A percentile compares a stretch with the other conserved stretches of the same genome.
These are phyloP conservation scores for Anser cygnoides DNA, from an alignment of 2,113 vertebrate species.

Conservation along the genomic window DNA sequence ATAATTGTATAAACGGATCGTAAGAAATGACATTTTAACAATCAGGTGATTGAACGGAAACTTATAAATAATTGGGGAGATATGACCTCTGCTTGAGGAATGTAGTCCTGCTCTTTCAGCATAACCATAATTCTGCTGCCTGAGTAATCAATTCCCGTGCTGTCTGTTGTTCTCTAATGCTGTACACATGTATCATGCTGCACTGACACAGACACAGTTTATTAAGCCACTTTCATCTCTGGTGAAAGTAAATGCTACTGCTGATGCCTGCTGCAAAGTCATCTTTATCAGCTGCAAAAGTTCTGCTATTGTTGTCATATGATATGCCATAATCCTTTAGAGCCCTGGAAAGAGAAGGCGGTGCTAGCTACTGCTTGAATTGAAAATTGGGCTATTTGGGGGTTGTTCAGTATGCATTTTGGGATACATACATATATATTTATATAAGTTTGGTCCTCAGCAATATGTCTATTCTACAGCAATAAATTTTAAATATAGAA, in stretches of 20 bases:
- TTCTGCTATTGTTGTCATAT: not conserved
- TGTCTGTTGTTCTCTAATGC: not conserved
- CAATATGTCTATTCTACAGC: not conserved
- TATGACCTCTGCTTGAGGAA: not conserved
- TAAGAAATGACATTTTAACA: slow-evolving; percentile 4
- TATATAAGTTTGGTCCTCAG: not conserved
- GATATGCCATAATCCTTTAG: not conserved
- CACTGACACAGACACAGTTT: slow-evolving; percentile 15
- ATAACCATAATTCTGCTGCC: not conserved
- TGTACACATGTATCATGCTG: not conserved
- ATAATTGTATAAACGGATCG: not conserved
- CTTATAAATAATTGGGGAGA: not conserved
- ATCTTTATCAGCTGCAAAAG: slow-evolving; percentile 26
- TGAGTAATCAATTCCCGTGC: not conserved
- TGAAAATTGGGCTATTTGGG: not conserved
- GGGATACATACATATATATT: not conserved
- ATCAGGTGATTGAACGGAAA: not conserved
- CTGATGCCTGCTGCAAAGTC: slow-evolving; percentile 35
- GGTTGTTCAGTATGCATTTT: not conserved
- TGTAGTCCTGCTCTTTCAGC: not conserved
- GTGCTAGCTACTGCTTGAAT: slow-evolving; percentile 14
- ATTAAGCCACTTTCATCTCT: slow-evolving; percentile 37
- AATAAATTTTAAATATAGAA: not conserved
- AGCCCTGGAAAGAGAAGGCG: not conserved
- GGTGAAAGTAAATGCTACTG: slow-evolving; percentile 14